Percentiles rank a stretch among this genome's conserved stretches.
Conservation (phyloP, 2,113 vertebrate species). For the Varanus salvator region DNA sequence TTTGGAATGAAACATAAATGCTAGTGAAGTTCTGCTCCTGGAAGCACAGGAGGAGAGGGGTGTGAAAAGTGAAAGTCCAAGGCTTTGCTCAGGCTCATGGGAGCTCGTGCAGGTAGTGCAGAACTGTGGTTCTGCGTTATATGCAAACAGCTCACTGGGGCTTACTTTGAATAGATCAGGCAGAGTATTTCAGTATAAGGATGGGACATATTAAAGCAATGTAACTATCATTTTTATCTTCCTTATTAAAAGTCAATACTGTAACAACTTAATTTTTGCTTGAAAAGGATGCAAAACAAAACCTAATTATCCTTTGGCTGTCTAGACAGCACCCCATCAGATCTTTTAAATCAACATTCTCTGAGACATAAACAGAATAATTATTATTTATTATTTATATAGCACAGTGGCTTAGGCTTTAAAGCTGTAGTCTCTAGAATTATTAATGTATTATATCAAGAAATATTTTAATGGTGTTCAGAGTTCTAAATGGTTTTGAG, state of each 20-base stretch:
- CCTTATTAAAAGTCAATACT: not conserved
- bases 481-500: slow-evolving; percentile 48
- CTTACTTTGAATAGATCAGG: not conserved
- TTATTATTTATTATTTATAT: slow-evolving; percentile 58
- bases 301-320: not conserved
- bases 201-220: not conserved
- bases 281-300: slow-evolving; percentile 23
- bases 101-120: too few relatives aligned
- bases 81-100: too few relatives aligned
- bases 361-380: slow-evolving; percentile 26
- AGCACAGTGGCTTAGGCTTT: slow-evolving; percentile 29
- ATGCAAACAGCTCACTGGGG: not conserved
- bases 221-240: not conserved
- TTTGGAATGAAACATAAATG: too few relatives aligned
- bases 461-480: slow-evolving; percentile 56
- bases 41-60: too few relatives aligned
- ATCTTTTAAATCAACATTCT: slow-evolving; percentile 6
- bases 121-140: not conserved
- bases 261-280: not conserved
- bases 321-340: not conserved
- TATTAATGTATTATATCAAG: slow-evolving; percentile 64
- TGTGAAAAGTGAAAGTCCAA: too few relatives aligned
- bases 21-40: too few relatives aligned
- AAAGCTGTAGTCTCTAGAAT: slow-evolving; percentile 51
- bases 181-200: not conserved